These are phyloP conservation scores for Rhyacophila evoluta DNA, from an alignment of 2,888 invertebrate genomes.

Conservation along the genomic window DNA sequence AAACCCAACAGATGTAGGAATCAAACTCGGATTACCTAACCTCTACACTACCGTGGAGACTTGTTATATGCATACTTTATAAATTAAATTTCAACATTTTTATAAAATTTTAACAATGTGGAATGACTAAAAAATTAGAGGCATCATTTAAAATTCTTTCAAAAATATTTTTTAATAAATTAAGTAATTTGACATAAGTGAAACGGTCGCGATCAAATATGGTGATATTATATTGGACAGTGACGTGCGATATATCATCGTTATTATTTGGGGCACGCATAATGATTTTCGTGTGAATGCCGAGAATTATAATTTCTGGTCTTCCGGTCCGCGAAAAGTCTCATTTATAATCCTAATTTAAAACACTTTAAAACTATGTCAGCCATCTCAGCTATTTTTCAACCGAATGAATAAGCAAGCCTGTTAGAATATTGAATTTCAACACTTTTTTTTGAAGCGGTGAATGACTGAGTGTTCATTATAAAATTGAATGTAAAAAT, in stretches of 20 bases:
- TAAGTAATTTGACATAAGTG: neutral
- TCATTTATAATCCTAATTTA: neutral
- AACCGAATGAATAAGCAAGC: neutral
- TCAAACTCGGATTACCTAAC: too few relatives aligned
- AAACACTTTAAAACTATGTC: neutral
- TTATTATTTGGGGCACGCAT: conserved; percentile 10
- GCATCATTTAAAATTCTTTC: too few relatives aligned
- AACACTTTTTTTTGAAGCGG: neutral
- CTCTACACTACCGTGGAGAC: too few relatives aligned
- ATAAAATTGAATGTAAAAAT: too few relatives aligned
- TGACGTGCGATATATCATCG: neutral
- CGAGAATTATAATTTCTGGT: neutral
- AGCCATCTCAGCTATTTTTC: neutral
- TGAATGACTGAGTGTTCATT: neutral
- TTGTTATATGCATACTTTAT: too few relatives aligned
- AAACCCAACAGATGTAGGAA: too few relatives aligned
- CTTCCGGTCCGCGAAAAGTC: neutral
- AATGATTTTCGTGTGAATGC: neutral
- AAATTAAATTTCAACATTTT: too few relatives aligned
- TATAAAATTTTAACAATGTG: too few relatives aligned
- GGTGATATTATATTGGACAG: neutral
- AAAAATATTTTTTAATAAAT: neutral
- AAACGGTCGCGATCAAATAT: conserved; percentile 3
- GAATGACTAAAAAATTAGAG: too few relatives aligned
- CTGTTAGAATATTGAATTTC: neutral